Evolutionary conservation across 1,140 invertebrate genomes (phyloP), one percentile per base, ranked within the genome.

Genomic region (Tetragonula clypearis): DNA sequence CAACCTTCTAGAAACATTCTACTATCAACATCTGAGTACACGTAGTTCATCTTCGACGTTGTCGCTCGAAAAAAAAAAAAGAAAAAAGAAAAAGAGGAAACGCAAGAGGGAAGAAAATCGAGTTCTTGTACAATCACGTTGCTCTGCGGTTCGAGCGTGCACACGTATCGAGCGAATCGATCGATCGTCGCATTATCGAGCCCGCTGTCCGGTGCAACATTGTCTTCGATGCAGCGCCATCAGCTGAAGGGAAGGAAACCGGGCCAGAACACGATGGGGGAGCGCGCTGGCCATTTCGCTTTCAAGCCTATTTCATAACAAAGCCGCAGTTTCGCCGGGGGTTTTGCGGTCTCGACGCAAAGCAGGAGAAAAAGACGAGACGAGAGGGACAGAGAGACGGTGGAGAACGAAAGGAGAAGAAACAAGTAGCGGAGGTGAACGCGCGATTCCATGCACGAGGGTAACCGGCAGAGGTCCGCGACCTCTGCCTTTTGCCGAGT

Each of bases 261-360:
- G 76, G 73, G 79, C 77, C 69, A 83, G 68, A n/a, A 79, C 66
- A 17, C 56, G 19, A 23, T 8, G 30, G 53, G 80, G 84, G 80
- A 86, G 79, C 74, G 85, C 69, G 21, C 82, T 41, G 55, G 82
- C 85, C 83, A 91, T 90, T 92, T 91, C 90, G 91, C 88, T 92
- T 92, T 92, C 91, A 86, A 89, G 79, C 84, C 86, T 84, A 87
- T 91, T 92, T 92, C 91, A 87, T 91, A 92, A 92, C 91, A 89
- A 91, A 92, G 91, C 90, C 90, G 77, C 91, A 90, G 82, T 87
- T 86, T 88, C 84, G 21, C 73, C 66, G 84, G 75, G 81, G 79
- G 41, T 49, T 81, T 74, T 90, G 90, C 90, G 90, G 89, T 90
- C 60, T 76, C 76, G 68, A 15, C 30, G 23, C 41, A 68, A 79